A percentile compares a stretch with the other conserved stretches of the same genome.
phyloP scores from a whole-genome alignment of 1,140 invertebrate species.

The Bombus superbus region DNA sequence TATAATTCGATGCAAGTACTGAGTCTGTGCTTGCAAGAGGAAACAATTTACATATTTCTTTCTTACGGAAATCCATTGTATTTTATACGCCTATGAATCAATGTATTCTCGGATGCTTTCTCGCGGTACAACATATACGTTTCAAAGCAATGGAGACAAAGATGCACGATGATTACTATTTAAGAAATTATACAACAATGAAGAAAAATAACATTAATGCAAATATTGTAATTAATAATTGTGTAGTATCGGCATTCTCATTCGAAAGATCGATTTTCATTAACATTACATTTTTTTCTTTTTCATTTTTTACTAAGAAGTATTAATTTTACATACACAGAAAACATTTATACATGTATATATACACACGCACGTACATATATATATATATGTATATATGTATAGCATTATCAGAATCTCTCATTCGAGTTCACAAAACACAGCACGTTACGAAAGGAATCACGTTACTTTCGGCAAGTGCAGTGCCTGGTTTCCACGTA shows the following conservation, averaged over 20 bases:
- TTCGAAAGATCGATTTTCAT: conserved; percentile 12
- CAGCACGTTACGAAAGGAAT: conserved; percentile 56
- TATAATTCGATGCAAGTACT: conserved; percentile 9
- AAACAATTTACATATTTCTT: conserved; percentile 38
- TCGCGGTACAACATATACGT: conserved; percentile 6
- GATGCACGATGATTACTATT: conserved; percentile 3
- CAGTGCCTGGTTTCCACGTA: conserved; percentile 63
- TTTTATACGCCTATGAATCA: conserved; percentile 48
- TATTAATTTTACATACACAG: conserved; percentile 66
- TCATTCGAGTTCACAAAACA: conserved; percentile 56
- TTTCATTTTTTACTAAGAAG: conserved; percentile 47
- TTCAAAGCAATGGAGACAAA: conserved; percentile 6
- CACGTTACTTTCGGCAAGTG: conserved; percentile 44
- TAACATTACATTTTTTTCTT: conserved; percentile 16
- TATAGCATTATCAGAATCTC: conserved; percentile 36
- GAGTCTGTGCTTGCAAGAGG: conserved; percentile 8
- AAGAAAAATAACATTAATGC: conserved; percentile 15
- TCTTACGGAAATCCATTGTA: conserved; percentile 51
- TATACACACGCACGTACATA: conserved; percentile 40
- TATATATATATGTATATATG: conserved; percentile 53
- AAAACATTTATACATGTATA: conserved; percentile 70
- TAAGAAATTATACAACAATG: neutral
- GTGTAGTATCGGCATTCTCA: neutral
- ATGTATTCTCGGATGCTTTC: conserved; percentile 30
- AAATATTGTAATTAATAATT: neutral